These are phyloP conservation scores for Chelonus insularis DNA, from an alignment of 1,140 invertebrate genomes.

Conservation along the genomic window DNA sequence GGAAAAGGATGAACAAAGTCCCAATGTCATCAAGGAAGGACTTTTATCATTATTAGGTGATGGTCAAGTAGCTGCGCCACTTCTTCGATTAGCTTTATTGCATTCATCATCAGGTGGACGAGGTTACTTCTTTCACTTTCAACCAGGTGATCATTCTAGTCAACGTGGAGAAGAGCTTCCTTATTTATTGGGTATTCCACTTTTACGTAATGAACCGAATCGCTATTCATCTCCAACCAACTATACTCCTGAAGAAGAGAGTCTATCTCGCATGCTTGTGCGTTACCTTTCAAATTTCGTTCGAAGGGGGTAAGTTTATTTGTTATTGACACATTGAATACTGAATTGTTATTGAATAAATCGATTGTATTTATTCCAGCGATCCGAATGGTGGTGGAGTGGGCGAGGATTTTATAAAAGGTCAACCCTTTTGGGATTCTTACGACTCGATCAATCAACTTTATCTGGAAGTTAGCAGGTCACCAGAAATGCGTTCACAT, in stretches of 20 bases:
- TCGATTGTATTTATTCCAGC: no score
- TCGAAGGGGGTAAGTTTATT: conserved; percentile 71
- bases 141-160: conserved; percentile 74
- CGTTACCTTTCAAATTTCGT: conserved; percentile 84
- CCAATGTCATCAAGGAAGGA: conserved; percentile 63
- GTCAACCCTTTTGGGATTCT: conserved; percentile 79
- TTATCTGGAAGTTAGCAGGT: conserved; percentile 78
- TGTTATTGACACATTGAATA: background rate
- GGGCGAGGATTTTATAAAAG: conserved; percentile 32
- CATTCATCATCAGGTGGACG: conserved; percentile 76
- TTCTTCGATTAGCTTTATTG: conserved; percentile 78
- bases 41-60: conserved; percentile 74
- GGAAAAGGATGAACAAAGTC: conserved; percentile 78
- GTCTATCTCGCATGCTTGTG: conserved; percentile 74
- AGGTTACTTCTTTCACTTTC: conserved; percentile 87
- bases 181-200: conserved; percentile 88
- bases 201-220: conserved; percentile 63
- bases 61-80: conserved; percentile 81
- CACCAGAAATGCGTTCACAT: conserved; percentile 74
- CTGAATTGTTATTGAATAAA: no score
- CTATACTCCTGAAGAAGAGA: conserved; percentile 72
- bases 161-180: conserved; percentile 94
- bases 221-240: conserved; percentile 61
- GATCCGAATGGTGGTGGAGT: conserved; percentile 67
- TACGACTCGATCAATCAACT: conserved; percentile 88